Base-by-base conservation (phyloP, 2,797 vertebrate genomes). In the Acanthopagrus latus region DNA sequence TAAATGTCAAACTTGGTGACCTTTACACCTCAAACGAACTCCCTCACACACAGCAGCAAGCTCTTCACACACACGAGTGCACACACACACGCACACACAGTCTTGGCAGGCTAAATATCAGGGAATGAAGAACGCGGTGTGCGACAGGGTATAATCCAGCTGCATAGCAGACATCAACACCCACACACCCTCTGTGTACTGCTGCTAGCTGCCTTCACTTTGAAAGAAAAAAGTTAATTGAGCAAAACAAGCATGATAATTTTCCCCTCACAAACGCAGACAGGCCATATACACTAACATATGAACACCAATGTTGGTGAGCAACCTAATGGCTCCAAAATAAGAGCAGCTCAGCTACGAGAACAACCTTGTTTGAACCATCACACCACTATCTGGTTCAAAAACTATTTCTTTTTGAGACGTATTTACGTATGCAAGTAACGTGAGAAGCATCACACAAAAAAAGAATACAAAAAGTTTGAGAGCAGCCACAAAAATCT, bases 1-100 rank as follows among this genome's bases (percentile, higher is more conserved):
- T 89, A 88, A 92, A 93, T 93, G 91, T 90, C 89, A 92, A 89
- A 87, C 83, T 88, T 72, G 23, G 69, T 88, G 90, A 91, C 89
- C 91, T 93, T 91, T 92, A 89, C 67, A 86, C 76, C 76, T 91
- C 83, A 86, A 88, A 91, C 86, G 91, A 86, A 89, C 74, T 82
- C 54, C 29, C 57, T 69, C 74, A 44, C 55, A 81, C 83, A 80
- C 74, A 83, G 13, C 7, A 16, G 23, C 12, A 16, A 23, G 9
- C 54, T 16, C 54, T 16, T 47, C 56, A 50, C 62, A 50, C 63
- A 63, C 64, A 70, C 7, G 29, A 47, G 68, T 41, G 50, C 64
- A 76, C 65, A 73, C 50, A 65, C 64, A 80, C 18, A 51, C 41
- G 71, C 46, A 68, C 79, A 46, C 41, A 10, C 29, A 33, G 66